phyloP scores from a whole-genome alignment of 1,140 invertebrate genomes.

The Bombus huntii region DNA sequence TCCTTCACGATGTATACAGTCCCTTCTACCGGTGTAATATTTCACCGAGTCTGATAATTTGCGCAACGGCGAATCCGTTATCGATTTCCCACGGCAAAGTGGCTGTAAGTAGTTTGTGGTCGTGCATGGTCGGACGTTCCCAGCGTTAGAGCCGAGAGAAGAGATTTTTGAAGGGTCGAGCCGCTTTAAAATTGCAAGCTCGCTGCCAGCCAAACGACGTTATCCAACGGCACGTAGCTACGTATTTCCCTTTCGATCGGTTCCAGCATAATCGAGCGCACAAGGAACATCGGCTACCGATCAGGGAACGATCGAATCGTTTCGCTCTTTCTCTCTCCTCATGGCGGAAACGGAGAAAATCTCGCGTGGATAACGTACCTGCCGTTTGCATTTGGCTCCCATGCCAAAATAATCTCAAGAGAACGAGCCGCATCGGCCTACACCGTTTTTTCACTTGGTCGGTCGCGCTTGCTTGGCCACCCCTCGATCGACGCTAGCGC shows the following conservation, averaged over 20 bases:
- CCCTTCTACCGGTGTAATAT: background rate
- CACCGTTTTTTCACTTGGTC: slow-evolving; percentile 46
- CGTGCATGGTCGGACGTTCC: background rate
- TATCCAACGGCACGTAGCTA: slow-evolving; percentile 40
- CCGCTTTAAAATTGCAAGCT: slow-evolving; percentile 53
- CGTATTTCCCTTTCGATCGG: slow-evolving; percentile 17
- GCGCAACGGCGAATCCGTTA: background rate
- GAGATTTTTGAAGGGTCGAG: slow-evolving; percentile 14
- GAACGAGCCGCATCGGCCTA: slow-evolving; percentile 38
- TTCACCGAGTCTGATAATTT: background rate
- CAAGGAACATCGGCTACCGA: background rate
- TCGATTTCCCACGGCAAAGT: slow-evolving; percentile 1
- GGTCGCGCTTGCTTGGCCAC: slow-evolving; percentile 1
- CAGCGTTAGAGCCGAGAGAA: background rate
- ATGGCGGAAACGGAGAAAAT: slow-evolving; percentile 55
- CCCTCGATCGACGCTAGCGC: background rate
- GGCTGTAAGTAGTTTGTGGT: slow-evolving; percentile 12
- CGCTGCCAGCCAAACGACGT: slow-evolving; percentile 29
- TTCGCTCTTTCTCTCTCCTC: background rate
- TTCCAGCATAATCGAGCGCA: slow-evolving; percentile 13
- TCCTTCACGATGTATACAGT: background rate
- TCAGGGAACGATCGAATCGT: slow-evolving; percentile 16
- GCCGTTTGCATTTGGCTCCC: slow-evolving; percentile 59
- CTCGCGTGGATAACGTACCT: slow-evolving; percentile 61
- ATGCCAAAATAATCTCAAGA: slow-evolving; percentile 62